A percentile compares a stretch with the other conserved stretches of the same genome.
These are phyloP conservation scores for Ectemnius lituratus DNA, from an alignment of 2,888 invertebrate species.

Conservation along the genomic window DNA sequence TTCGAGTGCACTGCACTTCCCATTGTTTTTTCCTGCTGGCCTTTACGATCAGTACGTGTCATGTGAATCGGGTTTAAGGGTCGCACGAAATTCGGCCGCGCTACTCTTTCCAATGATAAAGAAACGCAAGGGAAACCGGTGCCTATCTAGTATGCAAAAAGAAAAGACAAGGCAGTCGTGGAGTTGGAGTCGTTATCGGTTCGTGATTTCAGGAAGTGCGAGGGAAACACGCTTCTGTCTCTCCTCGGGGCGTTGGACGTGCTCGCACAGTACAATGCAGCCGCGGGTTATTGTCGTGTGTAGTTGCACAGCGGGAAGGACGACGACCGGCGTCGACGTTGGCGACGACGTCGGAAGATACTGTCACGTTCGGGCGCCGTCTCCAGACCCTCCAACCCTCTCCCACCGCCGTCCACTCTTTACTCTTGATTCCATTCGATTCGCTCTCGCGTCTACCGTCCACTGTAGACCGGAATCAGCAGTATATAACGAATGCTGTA, in stretches of 20 bases:
- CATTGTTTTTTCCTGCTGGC: not conserved
- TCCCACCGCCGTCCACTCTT: not conserved
- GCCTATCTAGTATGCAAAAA: too few species aligned
- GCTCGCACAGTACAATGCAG: slow-evolving; percentile 29
- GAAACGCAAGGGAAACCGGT: too few species aligned
- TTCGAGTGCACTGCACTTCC: slow-evolving; percentile 16
- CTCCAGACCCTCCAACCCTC: slow-evolving; percentile 22
- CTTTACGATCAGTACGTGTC: not conserved
- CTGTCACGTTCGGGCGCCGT: slow-evolving; percentile 71
- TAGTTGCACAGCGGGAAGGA: slow-evolving; percentile 27
- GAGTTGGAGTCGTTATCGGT: not conserved
- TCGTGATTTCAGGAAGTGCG: too few species aligned
- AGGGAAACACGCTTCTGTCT: slow-evolving; percentile 22
- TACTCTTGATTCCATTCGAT: slow-evolving; percentile 14
- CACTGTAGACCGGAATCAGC: slow-evolving; percentile 19
- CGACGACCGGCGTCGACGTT: slow-evolving; percentile 63
- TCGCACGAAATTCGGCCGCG: too few species aligned
- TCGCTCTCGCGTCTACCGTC: slow-evolving; percentile 1
- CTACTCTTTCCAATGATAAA: too few species aligned
- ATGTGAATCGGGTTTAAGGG: too few species aligned
- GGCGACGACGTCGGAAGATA: slow-evolving; percentile 69
- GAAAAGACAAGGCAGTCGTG: too few species aligned
- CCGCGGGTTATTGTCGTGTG: slow-evolving; percentile 26
- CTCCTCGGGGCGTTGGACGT: slow-evolving; percentile 31
- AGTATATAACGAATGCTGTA: slow-evolving; percentile 3